Percentiles rank a stretch among this genome's conserved stretches.
phyloP scores from a whole-genome alignment of 2,888 invertebrate genomes.

The Dryomyza anilis region DNA sequence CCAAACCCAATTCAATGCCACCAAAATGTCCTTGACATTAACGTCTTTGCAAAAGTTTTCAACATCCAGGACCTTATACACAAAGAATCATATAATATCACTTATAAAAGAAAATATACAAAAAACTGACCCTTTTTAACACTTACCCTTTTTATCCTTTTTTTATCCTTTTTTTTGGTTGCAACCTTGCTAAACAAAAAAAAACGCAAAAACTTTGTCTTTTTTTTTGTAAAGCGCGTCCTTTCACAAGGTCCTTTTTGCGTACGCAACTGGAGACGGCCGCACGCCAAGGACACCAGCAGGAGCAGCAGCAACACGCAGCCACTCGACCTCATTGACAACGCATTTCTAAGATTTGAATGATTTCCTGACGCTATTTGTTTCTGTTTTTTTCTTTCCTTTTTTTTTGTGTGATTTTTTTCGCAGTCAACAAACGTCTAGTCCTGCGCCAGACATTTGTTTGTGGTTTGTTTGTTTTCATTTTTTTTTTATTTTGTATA shows the following conservation, averaged over 20 bases:
- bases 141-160: constrained; percentile 1
- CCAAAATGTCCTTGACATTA: constrained; percentile 17
- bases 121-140: constrained; percentile 6
- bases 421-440: not conserved
- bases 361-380: constrained; percentile 8
- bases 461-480: not conserved
- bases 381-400: not conserved
- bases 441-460: not conserved
- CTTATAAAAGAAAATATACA: no score
- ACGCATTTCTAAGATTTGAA: constrained; percentile 8
- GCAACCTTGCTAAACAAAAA: no score
- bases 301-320: not conserved
- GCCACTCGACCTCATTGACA: no score
- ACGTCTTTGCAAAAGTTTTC: constrained; percentile 5
- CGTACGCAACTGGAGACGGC: not conserved
- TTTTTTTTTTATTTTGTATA: no score
- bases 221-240: constrained; percentile 42
- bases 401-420: not conserved
- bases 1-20: not conserved
- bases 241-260: constrained; percentile 31
- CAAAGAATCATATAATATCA: no score
- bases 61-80: not conserved
- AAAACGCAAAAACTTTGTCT: constrained; percentile 1
- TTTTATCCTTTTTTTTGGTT: not conserved
- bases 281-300: constrained; percentile 14